Evolutionary conservation across 2,888 invertebrate genomes (phyloP).

Genomic region (Callinectes sapidus): DNA sequence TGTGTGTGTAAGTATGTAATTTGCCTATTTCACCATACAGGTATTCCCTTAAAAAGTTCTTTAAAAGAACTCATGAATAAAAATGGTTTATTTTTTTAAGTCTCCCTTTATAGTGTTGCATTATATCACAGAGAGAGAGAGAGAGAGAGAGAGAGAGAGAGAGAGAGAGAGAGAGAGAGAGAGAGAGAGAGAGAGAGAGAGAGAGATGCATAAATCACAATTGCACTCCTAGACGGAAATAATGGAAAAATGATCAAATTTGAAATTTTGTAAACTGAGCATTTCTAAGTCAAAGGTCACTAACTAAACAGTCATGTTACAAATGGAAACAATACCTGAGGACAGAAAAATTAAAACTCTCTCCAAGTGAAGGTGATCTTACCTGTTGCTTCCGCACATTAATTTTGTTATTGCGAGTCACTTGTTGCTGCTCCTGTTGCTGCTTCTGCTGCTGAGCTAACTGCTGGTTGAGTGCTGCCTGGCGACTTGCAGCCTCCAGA

Average conservation of each 20-base stretch:
- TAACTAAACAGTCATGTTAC: not conserved
- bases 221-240: too few species aligned
- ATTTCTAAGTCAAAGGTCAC: not conserved
- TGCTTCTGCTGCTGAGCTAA: constrained; percentile 79
- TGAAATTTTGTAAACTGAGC: not conserved
- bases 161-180: not conserved
- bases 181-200: not conserved
- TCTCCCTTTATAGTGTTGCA: too few species aligned
- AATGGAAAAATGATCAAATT: too few species aligned
- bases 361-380: constrained; percentile 73
- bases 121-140: too few species aligned
- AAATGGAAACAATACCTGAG: not conserved
- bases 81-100: too few species aligned
- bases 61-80: too few species aligned
- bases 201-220: not conserved
- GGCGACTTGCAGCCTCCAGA: constrained; percentile 86
- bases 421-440: constrained; percentile 79
- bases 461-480: constrained; percentile 80
- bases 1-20: not conserved
- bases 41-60: too few species aligned
- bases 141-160: too few species aligned
- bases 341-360: not conserved
- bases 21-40: not conserved
- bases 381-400: constrained; percentile 95
- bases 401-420: constrained; percentile 84